Evolutionary conservation across 2,113 vertebrate species (phyloP), one percentile per base, ranked within the genome.

Genomic region (Addax nasomaculatus): DNA sequence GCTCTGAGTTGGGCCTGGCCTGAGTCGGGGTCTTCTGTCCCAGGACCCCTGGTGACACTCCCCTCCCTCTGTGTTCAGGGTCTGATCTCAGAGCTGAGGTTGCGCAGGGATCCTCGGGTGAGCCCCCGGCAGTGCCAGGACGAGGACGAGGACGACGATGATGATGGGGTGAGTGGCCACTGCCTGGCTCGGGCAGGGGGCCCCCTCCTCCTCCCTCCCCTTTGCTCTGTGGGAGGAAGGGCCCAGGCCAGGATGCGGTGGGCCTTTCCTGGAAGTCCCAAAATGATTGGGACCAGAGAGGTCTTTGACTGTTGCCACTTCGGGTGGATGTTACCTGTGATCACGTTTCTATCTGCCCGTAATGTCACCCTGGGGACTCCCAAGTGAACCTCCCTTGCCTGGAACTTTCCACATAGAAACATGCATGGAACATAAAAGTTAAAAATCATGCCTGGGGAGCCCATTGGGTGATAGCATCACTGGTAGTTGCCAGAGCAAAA

Each of bases 41-140:
- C 0, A 0, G 70, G 45, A 15, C 43, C 2, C 0, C 23, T 6
- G 5, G 7, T 81, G 96, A 97, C 39, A 6, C 1, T 19, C 3
- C 27, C 33, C 30, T 90, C 36, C 93, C 39, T 95, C 57, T 94
- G 62, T 45, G 85, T 95, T 33, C 95, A 99, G 99, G 99, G 99
- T 0, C 97, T 98, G 79, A 99, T 99, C 4, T 98, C 99, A 0
- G 99, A 99, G 85, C 97, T 99, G 98, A 99, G 98, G 93, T 97
- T 99, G 80, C 98, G 98, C 73, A 98, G 98, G 84, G 99, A 99
- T 98, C 99, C 99, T 0, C 98, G 93, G 2, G 99, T 98, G 0
- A 99, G 99, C 0, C 99, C 99, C 73, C 96, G 39, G 36, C 99
- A 99, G 93, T 99, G 99, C 10, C 99, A 99, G 83, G 99, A 99